Evolutionary conservation across 1,140 invertebrate species (phyloP), one percentile per base, ranked within the genome.

Genomic region (Cydia amplana): DNA sequence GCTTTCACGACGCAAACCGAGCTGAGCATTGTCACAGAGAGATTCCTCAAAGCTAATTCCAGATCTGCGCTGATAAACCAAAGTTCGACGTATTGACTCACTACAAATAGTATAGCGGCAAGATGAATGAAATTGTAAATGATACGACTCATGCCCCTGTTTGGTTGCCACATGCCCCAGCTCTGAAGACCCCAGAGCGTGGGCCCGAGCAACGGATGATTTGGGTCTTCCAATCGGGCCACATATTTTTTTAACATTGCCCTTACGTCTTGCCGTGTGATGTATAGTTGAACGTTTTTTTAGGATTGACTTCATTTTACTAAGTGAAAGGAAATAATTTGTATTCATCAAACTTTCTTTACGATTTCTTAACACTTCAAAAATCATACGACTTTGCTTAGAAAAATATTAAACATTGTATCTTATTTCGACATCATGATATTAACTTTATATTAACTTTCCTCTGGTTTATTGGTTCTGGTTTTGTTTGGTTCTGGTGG

Each of bases 21-120:
- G 72, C 89, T 91, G 0, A 91, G 78, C 88, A 91, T 90, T 0
- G 87, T 83, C 0, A 89, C 78, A 0, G 90, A 92, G 0, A 92
- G 78, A 67, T 92, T 91, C 16, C 87, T 76, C 49, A 91, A 63
- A 12, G 88, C 87, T 74, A 81, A 72, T 12, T 87, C 84, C 7
- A 88, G 72, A 23, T 89, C 78, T 0, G 79, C 78, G 72, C 85
- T 82, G 7, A 90, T 87, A 0, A 83, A 70, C 87, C 86, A 91
- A 1, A 92, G 80, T 55, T 91, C 90, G 14, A 90, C 32, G 40
- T 88, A 92, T 75, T 92, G 89, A 20, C 80, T 85, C 4, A 90
- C 6, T 28, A 92, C 87, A 74, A 92, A 89, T 0, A 89, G 20
- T 18, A 83, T 79, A 10, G 84, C 87, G 0, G 78, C 51, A 20